Base-by-base conservation (phyloP, 2,888 invertebrate genomes). In the Griposia aprilina region DNA sequence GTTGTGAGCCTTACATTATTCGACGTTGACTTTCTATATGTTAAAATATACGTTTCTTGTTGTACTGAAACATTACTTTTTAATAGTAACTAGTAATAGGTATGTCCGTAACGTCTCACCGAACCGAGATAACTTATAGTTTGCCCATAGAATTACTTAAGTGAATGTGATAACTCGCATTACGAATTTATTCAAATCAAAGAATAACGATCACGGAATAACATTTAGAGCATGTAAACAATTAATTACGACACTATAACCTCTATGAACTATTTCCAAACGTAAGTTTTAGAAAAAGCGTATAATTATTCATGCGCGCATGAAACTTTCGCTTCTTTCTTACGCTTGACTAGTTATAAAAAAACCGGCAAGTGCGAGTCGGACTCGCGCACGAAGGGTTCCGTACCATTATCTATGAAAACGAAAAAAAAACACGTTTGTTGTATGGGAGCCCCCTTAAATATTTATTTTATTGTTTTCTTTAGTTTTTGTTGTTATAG, bases 281-380 rank as follows among this genome's bases (percentile, higher is more conserved):
- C 88, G 89, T 84, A 85, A 90, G 81, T 92, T 93, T 93, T 91
- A 90, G 90, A 91, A 90, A 92, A 86, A 91, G 82, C 89, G 84
- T 85, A 83, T 80, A 87, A 90, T 90, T 88, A 88, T 89, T 90
- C 87, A 91, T 91, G 90, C 90, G 87, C 89, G 85, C 90, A 90
- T 90, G 87, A 87, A 90, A 93, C 95, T 95, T 95, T 95, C 95
- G 93, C 94, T 94, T 92, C 87, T 92, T 91, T 90, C 89, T 91
- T 93, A 92, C 91, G 91, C 90, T 84, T 85, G 89, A 92, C 87
- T 89, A 92, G 89, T 87, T 89, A 86, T 82, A 83, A 87, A 90
- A 87, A n/a, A n/a, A n/a, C n/a, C n/a, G n/a, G n/a, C n/a, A n/a
- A n/a, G n/a, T n/a, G n/a, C n/a, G n/a, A n/a, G n/a, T n/a, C n/a